Percentiles rank a stretch among this genome's conserved stretches.
Evolutionary conservation across 2,797 vertebrate genomes (phyloP).

Genomic region (Alauda arvensis): DNA sequence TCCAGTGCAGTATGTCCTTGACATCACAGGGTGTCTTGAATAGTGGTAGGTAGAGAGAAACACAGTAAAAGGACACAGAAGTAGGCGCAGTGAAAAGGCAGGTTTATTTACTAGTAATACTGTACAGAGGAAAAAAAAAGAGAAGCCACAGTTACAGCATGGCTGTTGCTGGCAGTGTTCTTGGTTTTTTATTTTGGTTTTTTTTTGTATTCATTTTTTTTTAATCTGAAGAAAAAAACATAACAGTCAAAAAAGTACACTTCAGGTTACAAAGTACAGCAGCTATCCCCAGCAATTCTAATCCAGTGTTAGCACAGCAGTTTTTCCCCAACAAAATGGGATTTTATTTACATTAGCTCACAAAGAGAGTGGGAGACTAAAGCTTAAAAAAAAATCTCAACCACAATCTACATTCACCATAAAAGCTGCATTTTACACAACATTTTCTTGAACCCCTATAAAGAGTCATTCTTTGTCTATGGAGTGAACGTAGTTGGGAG

Average conservation of each 20-base stretch:
- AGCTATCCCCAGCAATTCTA: conserved; percentile 78
- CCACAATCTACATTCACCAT: conserved; percentile 71
- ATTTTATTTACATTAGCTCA: conserved; percentile 76
- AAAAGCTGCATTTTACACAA: conserved; percentile 80
- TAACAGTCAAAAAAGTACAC: conserved; percentile 80
- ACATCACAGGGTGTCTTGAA: background rate
- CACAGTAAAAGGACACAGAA: conserved; percentile 73
- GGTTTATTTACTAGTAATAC: conserved; percentile 87
- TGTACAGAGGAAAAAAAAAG: conserved; percentile 82
- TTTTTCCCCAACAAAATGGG: conserved; percentile 61
- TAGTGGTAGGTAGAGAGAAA: conserved; percentile 66
- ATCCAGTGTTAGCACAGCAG: conserved; percentile 77
- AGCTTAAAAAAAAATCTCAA: conserved; percentile 66
- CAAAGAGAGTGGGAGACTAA: conserved; percentile 68
- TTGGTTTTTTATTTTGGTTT: conserved; percentile 55
- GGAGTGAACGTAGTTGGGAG: background rate
- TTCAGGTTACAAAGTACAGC: conserved; percentile 83
- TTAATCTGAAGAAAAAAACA: conserved; percentile 72
- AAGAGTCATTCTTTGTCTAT: conserved; percentile 3
- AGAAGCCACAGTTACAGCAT: conserved; percentile 81
- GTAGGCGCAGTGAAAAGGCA: conserved; percentile 81
- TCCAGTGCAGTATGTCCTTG: background rate
- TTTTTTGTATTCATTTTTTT: conserved; percentile 29
- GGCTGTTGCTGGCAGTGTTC: conserved; percentile 79
- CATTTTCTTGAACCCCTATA: conserved; percentile 75